These are phyloP conservation scores for Lepilemur septentrionalis DNA, from an alignment of 2,797 vertebrate genomes.

Conservation along the genomic window DNA sequence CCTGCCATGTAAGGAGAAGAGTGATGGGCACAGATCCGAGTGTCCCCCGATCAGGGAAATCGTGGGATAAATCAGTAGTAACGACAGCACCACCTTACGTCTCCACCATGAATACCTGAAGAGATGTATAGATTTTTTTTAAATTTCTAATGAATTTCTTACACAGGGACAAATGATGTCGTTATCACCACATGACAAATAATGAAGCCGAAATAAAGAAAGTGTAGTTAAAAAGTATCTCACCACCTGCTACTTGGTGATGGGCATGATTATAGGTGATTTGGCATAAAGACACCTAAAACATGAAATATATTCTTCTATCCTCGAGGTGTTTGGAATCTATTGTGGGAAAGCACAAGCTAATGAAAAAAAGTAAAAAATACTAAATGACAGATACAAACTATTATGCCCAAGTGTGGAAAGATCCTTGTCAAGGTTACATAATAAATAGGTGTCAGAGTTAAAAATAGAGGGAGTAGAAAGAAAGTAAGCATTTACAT, in stretches of 20 bases:
- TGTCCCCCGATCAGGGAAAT: neutral
- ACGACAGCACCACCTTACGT: neutral
- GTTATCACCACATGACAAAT: neutral
- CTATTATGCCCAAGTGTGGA: neutral
- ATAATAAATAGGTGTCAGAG: constrained; percentile 7
- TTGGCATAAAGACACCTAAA: neutral
- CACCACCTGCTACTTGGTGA: neutral
- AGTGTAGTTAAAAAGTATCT: neutral
- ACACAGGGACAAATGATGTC: neutral
- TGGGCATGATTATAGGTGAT: neutral
- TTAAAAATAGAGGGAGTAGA: neutral
- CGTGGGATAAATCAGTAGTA: neutral
- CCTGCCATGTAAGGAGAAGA: neutral
- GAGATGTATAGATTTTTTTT: neutral
- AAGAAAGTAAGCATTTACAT: constrained; percentile 19
- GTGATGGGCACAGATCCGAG: neutral
- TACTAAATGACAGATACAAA: neutral
- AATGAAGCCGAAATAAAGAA: neutral
- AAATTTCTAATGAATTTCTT: constrained; percentile 40
- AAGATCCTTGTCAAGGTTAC: neutral
- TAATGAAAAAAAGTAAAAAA: neutral
- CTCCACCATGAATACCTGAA: neutral
- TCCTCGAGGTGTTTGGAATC: neutral
- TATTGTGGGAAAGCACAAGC: neutral
- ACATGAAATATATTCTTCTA: neutral